phyloP scores from a whole-genome alignment of 2,797 vertebrate genomes.

The Sylvilagus floridanus region DNA sequence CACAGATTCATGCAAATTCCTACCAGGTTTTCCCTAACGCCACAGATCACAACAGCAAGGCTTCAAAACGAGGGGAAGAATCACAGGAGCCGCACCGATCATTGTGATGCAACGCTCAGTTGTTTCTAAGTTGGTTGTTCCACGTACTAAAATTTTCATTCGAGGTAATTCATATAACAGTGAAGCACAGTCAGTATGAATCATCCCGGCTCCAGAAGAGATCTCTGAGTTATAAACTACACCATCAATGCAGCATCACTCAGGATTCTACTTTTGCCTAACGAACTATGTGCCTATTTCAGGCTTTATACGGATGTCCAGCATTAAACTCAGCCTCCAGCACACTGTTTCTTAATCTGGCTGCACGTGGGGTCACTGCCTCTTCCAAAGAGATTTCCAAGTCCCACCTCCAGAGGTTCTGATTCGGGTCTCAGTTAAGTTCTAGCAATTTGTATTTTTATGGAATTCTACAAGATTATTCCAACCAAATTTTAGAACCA shows the following conservation, averaged over 20 bases:
- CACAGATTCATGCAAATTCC: neutral
- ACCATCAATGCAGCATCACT: neutral
- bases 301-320: neutral
- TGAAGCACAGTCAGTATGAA: neutral
- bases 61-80: neutral
- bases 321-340: slow-evolving; percentile 1
- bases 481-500: neutral
- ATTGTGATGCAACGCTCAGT: neutral
- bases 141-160: neutral
- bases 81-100: neutral
- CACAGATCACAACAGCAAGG: neutral
- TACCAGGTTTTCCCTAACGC: neutral
- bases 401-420: neutral
- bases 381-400: neutral
- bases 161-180: neutral
- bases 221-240: neutral
- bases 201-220: neutral
- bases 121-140: neutral
- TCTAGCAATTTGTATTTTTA: neutral
- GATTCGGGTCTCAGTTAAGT: neutral
- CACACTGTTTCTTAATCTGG: neutral
- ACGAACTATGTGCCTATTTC: neutral
- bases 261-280: neutral
- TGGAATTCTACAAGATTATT: neutral
- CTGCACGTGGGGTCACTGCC: neutral